Conservation (phyloP, 2,888 invertebrate species). For the Platycnemis pennipes region DNA sequence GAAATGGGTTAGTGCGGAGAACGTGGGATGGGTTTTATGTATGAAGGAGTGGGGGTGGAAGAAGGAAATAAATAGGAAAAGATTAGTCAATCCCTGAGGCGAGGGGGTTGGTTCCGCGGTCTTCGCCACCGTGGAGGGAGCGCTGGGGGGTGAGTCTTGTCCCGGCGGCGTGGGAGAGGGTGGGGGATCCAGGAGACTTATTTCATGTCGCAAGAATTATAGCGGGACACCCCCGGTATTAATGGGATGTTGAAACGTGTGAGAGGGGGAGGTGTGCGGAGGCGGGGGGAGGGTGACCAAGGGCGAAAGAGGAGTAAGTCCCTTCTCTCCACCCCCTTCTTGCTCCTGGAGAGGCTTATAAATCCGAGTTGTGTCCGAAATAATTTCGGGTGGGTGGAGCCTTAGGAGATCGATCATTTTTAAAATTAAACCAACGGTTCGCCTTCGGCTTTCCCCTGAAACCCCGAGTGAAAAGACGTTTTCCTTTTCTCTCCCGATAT, state of each 20-base stretch:
- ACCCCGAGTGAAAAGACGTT: neutral
- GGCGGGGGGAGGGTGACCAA: neutral
- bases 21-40: neutral
- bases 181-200: conserved; percentile 37
- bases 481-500: neutral
- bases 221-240: conserved; percentile 52
- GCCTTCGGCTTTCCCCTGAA: neutral
- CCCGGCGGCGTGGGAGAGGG: neutral
- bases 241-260: conserved; percentile 62
- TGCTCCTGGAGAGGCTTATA: neutral
- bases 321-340: neutral
- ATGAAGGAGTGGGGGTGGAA: neutral
- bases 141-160: neutral
- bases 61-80: conserved; percentile 60
- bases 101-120: neutral
- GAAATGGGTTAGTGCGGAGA: neutral
- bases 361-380: conserved; percentile 20
- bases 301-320: neutral
- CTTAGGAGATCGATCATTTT: neutral
- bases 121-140: neutral
- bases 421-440: neutral
- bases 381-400: neutral
- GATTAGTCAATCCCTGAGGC: conserved; percentile 51
- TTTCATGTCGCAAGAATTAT: conserved; percentile 61
- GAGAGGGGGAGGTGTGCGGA: neutral